phyloP scores from a whole-genome alignment of 1,140 invertebrate species.

The Lycorma delicatula region DNA sequence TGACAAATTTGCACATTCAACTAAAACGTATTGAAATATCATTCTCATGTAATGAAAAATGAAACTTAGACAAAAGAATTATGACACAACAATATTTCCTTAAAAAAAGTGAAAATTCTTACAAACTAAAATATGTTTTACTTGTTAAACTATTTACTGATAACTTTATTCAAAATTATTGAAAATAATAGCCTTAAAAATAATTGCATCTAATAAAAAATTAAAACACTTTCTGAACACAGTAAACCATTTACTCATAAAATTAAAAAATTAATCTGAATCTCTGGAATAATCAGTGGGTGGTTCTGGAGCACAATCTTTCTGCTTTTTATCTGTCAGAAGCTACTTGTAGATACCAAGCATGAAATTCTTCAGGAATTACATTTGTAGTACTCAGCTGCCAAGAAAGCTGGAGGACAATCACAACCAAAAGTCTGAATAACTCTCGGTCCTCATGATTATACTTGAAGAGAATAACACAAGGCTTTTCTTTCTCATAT shows the following conservation, averaged over 20 bases:
- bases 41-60: too few species aligned
- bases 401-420: neutral
- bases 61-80: too few species aligned
- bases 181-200: neutral
- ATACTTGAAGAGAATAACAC: neutral
- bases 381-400: neutral
- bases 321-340: neutral
- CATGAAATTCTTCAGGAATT: constrained; percentile 5
- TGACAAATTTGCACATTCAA: too few species aligned
- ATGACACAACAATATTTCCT: too few species aligned
- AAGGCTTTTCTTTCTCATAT: constrained; percentile 8
- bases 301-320: constrained; percentile 10
- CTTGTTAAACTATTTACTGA: too few species aligned
- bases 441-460: neutral
- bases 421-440: constrained; percentile 8
- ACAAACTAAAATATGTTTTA: too few species aligned
- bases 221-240: constrained; percentile 4
- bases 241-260: too few species aligned
- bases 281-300: neutral
- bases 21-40: too few species aligned
- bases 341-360: constrained; percentile 9
- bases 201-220: neutral
- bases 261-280: constrained; percentile 2
- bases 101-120: too few species aligned
- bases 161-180: neutral